Evolutionary conservation across 2,113 vertebrate species (phyloP).

Genomic region (Odontophorus gujanensis): DNA sequence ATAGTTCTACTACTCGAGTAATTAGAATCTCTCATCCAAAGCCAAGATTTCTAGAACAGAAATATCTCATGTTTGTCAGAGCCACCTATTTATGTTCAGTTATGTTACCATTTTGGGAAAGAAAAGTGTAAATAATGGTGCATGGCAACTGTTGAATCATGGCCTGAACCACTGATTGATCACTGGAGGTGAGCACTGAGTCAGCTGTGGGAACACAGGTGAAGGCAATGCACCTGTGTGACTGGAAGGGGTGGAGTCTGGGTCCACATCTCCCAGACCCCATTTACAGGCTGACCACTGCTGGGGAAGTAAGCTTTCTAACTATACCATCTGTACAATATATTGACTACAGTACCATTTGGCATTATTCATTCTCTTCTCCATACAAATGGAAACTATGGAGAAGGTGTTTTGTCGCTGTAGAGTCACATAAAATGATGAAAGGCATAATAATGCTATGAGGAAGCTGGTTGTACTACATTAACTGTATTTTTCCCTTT

Average conservation of each 20-base stretch:
- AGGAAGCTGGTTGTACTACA: conserved; percentile 23
- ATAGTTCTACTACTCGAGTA: neutral
- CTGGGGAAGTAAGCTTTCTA: too few species aligned
- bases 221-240: too few species aligned
- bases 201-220: too few species aligned
- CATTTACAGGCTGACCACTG: too few species aligned
- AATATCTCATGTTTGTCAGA: conserved; percentile 20
- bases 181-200: too few species aligned
- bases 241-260: too few species aligned
- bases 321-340: too few species aligned
- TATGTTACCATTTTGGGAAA: neutral
- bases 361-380: too few species aligned
- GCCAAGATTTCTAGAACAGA: neutral
- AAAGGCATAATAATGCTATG: neutral
- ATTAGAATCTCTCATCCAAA: neutral
- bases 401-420: conserved; percentile 27
- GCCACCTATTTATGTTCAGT: conserved; percentile 11
- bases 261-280: too few species aligned
- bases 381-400: neutral
- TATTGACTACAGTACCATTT: too few species aligned
- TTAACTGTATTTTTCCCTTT: neutral
- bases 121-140: conserved; percentile 34
- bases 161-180: too few species aligned
- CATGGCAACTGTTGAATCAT: too few species aligned
- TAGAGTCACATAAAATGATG: conserved; percentile 12